A percentile compares a stretch with the other conserved stretches of the same genome.
These are phyloP conservation scores for Gymnoscopelus microlampas DNA, from an alignment of 2,797 vertebrate species.

Conservation along the genomic window DNA sequence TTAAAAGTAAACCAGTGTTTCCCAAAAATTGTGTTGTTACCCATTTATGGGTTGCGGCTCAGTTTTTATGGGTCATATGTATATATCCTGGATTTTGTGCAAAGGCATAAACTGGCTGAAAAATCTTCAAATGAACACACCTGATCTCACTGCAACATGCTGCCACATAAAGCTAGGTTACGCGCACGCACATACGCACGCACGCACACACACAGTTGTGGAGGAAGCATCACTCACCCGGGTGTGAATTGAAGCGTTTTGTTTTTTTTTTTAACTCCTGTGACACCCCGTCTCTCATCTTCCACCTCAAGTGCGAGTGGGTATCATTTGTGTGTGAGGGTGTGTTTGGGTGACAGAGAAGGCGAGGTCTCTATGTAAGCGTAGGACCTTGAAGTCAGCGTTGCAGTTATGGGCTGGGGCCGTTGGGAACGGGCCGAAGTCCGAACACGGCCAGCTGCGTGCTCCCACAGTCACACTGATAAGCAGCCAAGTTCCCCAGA, in stretches of 20 bases:
- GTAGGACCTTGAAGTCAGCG: conserved; percentile 15
- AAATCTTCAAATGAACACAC: too few relatives aligned
- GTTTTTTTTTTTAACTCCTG: neutral
- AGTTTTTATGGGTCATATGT: too few relatives aligned
- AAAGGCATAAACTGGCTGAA: too few relatives aligned
- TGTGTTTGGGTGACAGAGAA: conserved; percentile 9
- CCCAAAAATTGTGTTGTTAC: too few relatives aligned
- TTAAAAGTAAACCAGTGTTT: neutral
- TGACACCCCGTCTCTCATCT: neutral
- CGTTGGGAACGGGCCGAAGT: conserved; percentile 59
- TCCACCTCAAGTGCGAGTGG: neutral
- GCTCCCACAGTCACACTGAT: conserved; percentile 49
- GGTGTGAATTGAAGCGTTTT: neutral
- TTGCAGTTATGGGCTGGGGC: conserved; percentile 13
- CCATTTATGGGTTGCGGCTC: too few relatives aligned
- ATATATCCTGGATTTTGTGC: too few relatives aligned
- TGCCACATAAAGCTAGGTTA: neutral
- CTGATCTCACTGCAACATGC: neutral
- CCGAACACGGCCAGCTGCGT: conserved; percentile 38
- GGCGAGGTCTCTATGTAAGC: neutral
- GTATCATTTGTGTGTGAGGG: neutral
- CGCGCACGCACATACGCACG: neutral
- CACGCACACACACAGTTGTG: neutral
- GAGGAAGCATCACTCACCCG: neutral
- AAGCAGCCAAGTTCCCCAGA: conserved; percentile 39